A percentile compares a stretch with the other conserved stretches of the same genome.
phyloP scores from a whole-genome alignment of 1,140 invertebrate genomes.

The Penaeus chinensis region DNA sequence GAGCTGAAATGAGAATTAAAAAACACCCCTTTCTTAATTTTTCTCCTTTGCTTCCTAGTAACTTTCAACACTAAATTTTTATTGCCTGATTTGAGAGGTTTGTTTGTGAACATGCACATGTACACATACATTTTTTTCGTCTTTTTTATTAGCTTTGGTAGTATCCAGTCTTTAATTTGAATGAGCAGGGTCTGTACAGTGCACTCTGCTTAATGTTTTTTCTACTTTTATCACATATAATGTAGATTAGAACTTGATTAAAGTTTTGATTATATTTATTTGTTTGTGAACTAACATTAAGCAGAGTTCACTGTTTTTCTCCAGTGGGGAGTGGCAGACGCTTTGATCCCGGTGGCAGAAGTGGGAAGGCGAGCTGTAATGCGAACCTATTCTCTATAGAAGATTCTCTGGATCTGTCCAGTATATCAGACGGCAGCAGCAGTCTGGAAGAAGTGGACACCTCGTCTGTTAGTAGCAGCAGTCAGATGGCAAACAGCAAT shows the following conservation, averaged over 20 bases:
- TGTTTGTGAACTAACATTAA: conserved; percentile 43
- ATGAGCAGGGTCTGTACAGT: conserved; percentile 48
- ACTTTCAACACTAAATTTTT: no score
- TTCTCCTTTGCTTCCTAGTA: no score
- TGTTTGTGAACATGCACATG: no score
- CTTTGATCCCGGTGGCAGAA: conserved; percentile 52
- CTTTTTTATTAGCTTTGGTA: no score
- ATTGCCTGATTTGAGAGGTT: no score
- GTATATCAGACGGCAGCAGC: conserved; percentile 31
- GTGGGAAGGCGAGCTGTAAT: conserved; percentile 1
- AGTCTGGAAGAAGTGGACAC: conserved; percentile 29
- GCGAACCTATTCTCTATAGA: not conserved
- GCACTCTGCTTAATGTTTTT: conserved; percentile 55
- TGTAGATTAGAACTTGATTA: not conserved
- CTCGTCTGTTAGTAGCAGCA: conserved; percentile 43
- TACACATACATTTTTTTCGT: not conserved
- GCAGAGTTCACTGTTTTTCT: conserved; percentile 60
- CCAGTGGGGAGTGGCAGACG: conserved; percentile 50
- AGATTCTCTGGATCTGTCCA: not conserved
- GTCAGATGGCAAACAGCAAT: conserved; percentile 35
- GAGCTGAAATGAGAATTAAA: no score
- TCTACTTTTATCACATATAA: not conserved
- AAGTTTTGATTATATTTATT: conserved; percentile 23
- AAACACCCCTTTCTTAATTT: no score
- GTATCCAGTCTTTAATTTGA: not conserved